phyloP scores from a whole-genome alignment of 2,113 vertebrate genomes.

The Tetrao urogallus region DNA sequence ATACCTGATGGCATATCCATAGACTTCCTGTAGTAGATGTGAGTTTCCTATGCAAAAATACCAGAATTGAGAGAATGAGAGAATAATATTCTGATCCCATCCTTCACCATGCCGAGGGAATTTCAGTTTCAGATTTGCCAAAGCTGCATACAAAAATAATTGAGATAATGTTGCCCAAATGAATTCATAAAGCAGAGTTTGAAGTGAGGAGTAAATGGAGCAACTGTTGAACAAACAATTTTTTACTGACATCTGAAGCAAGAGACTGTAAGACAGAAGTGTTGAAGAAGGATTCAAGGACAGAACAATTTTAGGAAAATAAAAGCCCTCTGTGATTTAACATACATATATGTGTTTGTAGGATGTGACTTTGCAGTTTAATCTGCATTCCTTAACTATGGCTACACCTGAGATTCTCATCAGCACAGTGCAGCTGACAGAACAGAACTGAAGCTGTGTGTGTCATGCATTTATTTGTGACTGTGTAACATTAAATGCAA shows the following conservation, averaged over 20 bases:
- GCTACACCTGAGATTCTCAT: background rate
- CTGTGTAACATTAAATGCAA: background rate
- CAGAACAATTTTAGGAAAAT: background rate
- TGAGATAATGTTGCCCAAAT: background rate
- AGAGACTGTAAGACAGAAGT: background rate
- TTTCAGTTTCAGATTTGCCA: background rate
- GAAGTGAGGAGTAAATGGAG: background rate
- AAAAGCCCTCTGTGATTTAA: background rate
- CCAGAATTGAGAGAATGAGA: background rate
- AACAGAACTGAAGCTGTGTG: background rate
- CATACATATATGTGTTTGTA: background rate
- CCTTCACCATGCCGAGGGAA: background rate
- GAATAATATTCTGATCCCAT: background rate
- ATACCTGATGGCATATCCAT: fast-evolving
- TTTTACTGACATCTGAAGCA: background rate
- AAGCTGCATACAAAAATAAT: background rate
- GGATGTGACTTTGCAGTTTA: background rate
- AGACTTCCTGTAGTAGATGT: background rate
- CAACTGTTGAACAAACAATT: background rate
- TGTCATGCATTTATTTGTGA: background rate
- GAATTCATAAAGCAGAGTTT: background rate
- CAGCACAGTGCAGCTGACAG: background rate
- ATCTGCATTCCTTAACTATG: background rate
- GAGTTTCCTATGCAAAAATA: background rate
- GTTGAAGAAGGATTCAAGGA: background rate